Evolutionary conservation across 2,797 vertebrate genomes (phyloP).

Genomic region (Lycodopsis pacificus): DNA sequence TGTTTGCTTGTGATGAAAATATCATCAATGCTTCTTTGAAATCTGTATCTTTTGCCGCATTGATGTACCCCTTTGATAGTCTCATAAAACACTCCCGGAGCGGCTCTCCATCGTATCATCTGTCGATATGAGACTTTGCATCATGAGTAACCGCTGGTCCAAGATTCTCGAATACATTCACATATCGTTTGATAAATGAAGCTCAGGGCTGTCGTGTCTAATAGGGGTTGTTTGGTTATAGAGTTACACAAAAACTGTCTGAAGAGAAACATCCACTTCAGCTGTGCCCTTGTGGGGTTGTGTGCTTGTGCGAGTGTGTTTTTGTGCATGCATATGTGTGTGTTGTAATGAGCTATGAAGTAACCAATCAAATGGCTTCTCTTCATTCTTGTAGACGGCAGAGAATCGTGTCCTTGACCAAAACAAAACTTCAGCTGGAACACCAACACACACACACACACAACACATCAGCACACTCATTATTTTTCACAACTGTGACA

Average conservation of each 20-base stretch:
- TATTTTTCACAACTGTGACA: conserved; percentile 49
- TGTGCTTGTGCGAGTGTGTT: not conserved
- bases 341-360: conserved; percentile 24
- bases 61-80: conserved; percentile 14
- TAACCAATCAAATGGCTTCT: conserved; percentile 35
- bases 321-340: conserved; percentile 7
- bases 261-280: conserved; percentile 7
- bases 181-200: conserved; percentile 25
- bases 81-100: conserved; percentile 23
- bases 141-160: conserved; percentile 37
- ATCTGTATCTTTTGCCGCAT: conserved; percentile 5
- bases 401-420: conserved; percentile 39
- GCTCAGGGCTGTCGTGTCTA: conserved; percentile 17
- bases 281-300: conserved; percentile 21
- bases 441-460: not conserved
- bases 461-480: conserved; percentile 41
- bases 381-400: conserved; percentile 23
- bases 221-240: conserved; percentile 3
- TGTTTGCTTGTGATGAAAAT: conserved; percentile 17
- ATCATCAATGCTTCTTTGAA: conserved; percentile 23
- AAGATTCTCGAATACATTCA: not conserved
- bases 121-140: conserved; percentile 42
- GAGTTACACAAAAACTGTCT: not conserved
- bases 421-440: conserved; percentile 45
- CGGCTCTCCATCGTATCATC: conserved; percentile 22